These are phyloP conservation scores for Phalacrocorax pelagicus DNA, from an alignment of 2,113 vertebrate species.

Conservation along the genomic window DNA sequence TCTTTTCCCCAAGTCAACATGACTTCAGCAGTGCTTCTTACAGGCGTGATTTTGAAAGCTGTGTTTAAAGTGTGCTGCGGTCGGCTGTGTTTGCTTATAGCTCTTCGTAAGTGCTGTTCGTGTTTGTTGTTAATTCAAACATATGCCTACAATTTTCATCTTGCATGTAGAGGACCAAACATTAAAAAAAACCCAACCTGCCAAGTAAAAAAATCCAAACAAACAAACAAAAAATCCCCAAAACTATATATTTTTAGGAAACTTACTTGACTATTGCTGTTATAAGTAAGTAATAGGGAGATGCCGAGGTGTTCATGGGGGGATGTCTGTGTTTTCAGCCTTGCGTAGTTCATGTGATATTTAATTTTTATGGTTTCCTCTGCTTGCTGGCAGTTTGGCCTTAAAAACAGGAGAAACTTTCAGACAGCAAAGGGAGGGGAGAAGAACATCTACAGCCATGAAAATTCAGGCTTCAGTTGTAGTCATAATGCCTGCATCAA, in stretches of 20 bases:
- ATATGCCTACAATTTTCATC: background rate
- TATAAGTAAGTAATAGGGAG: fast-evolving
- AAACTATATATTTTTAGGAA: background rate
- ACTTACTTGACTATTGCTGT: fast-evolving
- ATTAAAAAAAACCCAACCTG: background rate
- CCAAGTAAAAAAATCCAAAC: background rate
- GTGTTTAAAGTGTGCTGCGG: fast-evolving
- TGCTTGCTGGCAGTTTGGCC: background rate
- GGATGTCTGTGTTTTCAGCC: background rate
- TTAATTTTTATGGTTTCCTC: background rate
- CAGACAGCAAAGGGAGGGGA: background rate
- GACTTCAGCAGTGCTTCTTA: background rate
- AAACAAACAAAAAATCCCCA: too few relatives aligned
- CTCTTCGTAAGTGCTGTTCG: fast-evolving
- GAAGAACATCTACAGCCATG: background rate
- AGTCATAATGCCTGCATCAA: background rate
- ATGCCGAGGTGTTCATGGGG: background rate
- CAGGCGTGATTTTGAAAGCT: background rate
- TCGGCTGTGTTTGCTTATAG: background rate
- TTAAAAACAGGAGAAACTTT: background rate
- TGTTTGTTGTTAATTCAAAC: fast-evolving
- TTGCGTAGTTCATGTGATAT: background rate
- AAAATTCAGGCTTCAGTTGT: background rate
- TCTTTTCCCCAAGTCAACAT: background rate
- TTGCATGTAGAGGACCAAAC: background rate